phyloP scores from a whole-genome alignment of 2,797 vertebrate species.

The Amazonetta brasiliensis region DNA sequence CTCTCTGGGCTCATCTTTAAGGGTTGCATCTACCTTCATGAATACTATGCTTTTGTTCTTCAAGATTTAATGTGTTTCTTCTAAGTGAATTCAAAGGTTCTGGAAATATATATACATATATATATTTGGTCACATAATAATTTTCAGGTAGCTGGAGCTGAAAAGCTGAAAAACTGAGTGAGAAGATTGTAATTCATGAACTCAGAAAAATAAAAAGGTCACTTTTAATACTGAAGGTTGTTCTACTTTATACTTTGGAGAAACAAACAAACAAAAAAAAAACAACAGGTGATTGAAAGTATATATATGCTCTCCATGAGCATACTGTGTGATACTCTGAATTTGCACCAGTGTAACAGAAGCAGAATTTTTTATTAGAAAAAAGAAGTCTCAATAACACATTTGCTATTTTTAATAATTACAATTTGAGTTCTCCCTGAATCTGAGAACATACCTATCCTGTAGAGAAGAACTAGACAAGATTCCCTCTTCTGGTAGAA shows the following conservation, averaged over 20 bases:
- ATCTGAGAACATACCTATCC: neutral
- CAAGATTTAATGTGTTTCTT: slow-evolving; percentile 4
- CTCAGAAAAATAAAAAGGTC: neutral
- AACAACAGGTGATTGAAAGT: neutral
- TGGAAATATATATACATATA: neutral
- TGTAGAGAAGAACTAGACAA: neutral
- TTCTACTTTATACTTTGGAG: neutral
- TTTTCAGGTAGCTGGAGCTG: neutral
- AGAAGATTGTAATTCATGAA: neutral
- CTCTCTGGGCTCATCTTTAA: slow-evolving; percentile 6
- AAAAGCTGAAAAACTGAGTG: neutral
- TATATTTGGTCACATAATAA: neutral
- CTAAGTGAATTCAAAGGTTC: neutral
- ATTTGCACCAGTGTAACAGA: neutral
- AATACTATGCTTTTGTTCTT: neutral
- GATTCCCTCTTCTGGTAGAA: neutral
- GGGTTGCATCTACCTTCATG: neutral
- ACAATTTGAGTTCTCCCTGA: neutral
- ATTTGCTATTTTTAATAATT: neutral
- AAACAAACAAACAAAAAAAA: neutral
- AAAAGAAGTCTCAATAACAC: neutral
- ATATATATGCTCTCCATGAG: neutral
- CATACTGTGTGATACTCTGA: neutral
- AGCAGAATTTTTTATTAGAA: neutral
- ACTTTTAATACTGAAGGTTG: neutral